Evolutionary conservation across 2,113 vertebrate genomes (phyloP), one percentile per base, ranked within the genome.

Genomic region (Bubo blakistoni): DNA sequence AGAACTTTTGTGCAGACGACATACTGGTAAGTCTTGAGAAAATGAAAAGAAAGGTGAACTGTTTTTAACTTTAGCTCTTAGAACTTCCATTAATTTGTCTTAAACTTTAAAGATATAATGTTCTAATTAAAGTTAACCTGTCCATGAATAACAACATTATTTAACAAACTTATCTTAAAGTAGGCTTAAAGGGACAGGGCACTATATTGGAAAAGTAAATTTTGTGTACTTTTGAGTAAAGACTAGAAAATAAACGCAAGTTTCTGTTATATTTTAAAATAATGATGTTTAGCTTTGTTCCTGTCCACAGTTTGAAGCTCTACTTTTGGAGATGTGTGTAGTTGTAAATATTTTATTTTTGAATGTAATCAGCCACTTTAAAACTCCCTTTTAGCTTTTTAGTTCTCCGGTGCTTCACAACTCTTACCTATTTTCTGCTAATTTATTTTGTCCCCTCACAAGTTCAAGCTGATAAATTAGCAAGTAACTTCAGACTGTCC

Each of bases 11-110:
- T 69, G 97, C 93, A 27, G 76, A 18, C 30, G 47, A 85, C 62
- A 72, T 98, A 49, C 80, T 97, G 36, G 88, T 94, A 83, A 97
- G 97, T 5, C 88, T 96, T 71, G 93, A 49, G 72, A 83, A 93
- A 81, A 96, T 97, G 38, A 97, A 93, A 21, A 54, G 90, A 86
- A 95, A 97, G 90, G 95, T 97, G 89, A 12, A 5, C 16, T 36
- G 21, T 57, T 74, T 69, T 30, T 42, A 22, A 26, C 32, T 18
- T 51, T 2, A 16, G 18, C 9, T 55, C 17, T 47, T 65, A 29
- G 4, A 59, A 32, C 10, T 73, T 36, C 18, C 13, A 9, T 58
- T 58, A 10, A 30, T 76, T 51, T 74, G 52, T 65, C 51, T 38
- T 65, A 26, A 26, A n/a, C 16, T 52, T 46, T 51, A 65, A 44